Evolutionary conservation across 2,888 invertebrate species (phyloP).

Genomic region (Melinaea menophilus): DNA sequence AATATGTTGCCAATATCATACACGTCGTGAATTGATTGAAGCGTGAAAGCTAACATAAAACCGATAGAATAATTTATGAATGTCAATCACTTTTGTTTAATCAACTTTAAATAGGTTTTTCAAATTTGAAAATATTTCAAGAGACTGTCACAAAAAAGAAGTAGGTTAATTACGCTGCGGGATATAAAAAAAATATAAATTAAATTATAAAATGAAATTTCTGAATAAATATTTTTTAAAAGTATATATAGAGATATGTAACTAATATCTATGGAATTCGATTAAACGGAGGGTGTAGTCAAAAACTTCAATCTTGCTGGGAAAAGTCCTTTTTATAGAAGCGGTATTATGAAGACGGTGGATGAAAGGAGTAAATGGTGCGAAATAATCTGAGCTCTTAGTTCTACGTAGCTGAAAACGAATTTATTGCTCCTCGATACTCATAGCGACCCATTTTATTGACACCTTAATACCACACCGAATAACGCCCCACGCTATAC

Average conservation of each 20-base stretch:
- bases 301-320: constrained; percentile 60
- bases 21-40: constrained; percentile 35
- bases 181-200: neutral
- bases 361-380: constrained; percentile 75
- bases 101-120: constrained; percentile 9
- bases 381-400: constrained; percentile 75
- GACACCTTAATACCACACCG: constrained; percentile 57
- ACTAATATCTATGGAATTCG: constrained; percentile 47
- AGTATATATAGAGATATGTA: constrained; percentile 18
- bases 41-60: constrained; percentile 36
- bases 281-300: constrained; percentile 55
- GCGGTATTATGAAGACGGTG: constrained; percentile 68
- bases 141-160: neutral
- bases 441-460: constrained; percentile 58
- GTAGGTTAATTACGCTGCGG: neutral
- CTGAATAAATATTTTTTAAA: neutral
- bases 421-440: constrained; percentile 72
- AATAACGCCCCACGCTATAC: constrained; percentile 27
- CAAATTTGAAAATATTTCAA: neutral
- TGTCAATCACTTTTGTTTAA: constrained; percentile 23
- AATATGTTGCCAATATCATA: constrained; percentile 31
- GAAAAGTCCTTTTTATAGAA: constrained; percentile 63
- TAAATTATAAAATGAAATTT: too few species aligned
- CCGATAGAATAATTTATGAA: constrained; percentile 36
- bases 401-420: constrained; percentile 71